Conservation (phyloP, 2,113 vertebrate species). For the Hemichromis elongatus region DNA sequence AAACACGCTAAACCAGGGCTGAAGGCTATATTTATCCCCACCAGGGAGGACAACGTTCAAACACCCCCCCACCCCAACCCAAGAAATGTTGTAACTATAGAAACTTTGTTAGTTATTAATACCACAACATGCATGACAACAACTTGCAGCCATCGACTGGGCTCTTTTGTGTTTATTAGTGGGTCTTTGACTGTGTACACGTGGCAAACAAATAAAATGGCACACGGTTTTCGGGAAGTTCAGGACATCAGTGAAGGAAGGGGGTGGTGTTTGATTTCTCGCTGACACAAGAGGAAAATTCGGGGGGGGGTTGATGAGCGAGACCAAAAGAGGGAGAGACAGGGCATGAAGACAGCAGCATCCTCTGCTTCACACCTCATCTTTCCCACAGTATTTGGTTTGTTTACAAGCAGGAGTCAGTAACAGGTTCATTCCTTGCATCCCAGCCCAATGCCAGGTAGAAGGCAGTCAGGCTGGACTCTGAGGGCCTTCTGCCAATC, state of each 20-base stretch:
- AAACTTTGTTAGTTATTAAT: background rate
- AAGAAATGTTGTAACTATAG: background rate
- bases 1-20: background rate
- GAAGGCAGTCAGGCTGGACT: conserved; percentile 38
- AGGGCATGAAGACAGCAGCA: conserved; percentile 51
- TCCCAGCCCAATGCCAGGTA: conserved; percentile 44
- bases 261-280: conserved; percentile 62
- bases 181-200: background rate
- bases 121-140: background rate
- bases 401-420: conserved; percentile 67
- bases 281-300: conserved; percentile 71
- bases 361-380: conserved; percentile 61
- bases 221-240: conserved; percentile 43
- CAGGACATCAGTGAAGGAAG: conserved; percentile 29
- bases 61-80: background rate
- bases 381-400: conserved; percentile 75
- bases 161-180: background rate
- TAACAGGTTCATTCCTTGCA: conserved; percentile 50
- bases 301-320: conserved; percentile 37
- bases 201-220: conserved; percentile 41
- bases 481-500: conserved; percentile 26
- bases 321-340: background rate
- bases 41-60: background rate
- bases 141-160: background rate
- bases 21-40: conserved; percentile 30